A percentile compares a stretch with the other conserved stretches of the same genome.
These are phyloP conservation scores for Mellivora capensis DNA, from an alignment of 2,113 vertebrate genomes.

Conservation along the genomic window DNA sequence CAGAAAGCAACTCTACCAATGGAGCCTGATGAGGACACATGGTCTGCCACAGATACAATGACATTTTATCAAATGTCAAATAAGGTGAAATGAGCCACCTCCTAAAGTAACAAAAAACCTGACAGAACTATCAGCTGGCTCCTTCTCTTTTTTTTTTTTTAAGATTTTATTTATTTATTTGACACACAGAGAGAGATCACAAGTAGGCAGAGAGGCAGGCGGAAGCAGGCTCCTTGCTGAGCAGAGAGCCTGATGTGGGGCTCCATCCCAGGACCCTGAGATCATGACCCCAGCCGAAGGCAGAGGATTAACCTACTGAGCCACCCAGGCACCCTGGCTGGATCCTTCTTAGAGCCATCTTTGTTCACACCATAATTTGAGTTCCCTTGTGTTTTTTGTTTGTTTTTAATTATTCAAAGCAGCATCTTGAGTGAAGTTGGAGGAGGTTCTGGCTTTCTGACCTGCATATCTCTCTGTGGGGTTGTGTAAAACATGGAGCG, in stretches of 20 bases:
- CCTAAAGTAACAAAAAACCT: background rate
- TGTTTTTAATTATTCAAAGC: background rate
- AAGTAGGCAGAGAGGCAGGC: too few species aligned
- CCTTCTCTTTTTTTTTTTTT: background rate
- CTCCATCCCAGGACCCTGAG: too few species aligned
- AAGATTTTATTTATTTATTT: too few species aligned
- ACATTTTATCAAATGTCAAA: slow-evolving; percentile 1
- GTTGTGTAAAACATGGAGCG: background rate
- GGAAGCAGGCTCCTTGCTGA: too few species aligned
- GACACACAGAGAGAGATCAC: too few species aligned
- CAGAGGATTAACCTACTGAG: too few species aligned
- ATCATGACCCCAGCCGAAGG: too few species aligned
- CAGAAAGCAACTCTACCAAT: background rate
- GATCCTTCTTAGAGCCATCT: background rate
- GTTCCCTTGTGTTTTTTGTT: background rate
- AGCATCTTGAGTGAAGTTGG: background rate
- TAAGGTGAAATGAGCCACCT: background rate
- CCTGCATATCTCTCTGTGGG: background rate
- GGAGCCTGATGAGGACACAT: background rate
- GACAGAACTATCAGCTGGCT: background rate
- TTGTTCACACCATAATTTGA: background rate
- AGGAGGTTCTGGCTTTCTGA: background rate
- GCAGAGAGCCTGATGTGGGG: too few species aligned
- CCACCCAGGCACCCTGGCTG: too few species aligned
- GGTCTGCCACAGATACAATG: background rate